Base-by-base conservation (phyloP, 2,797 vertebrate species). In the Coilia nasus region DNA sequence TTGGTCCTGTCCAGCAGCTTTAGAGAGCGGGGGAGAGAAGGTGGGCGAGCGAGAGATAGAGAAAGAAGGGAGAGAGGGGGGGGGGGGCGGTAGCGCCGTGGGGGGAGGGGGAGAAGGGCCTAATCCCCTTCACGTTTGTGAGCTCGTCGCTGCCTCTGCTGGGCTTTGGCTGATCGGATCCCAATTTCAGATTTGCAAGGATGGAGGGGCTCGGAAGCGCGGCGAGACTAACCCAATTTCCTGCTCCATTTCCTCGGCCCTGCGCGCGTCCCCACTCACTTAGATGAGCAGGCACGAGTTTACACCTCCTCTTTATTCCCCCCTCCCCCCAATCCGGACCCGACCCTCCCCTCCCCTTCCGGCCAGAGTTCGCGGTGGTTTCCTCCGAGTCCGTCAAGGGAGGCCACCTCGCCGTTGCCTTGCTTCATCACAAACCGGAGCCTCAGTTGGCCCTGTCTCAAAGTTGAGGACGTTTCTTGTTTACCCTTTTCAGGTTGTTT, bases 161-260 rank as follows among this genome's bases (percentile, higher is more conserved):
- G 64, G 88, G 89, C 88, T 92, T 88, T 89, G 84, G 85, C 81
- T 84, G 82, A 86, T 87, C 57, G 82, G 86, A 85, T 88, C 87
- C 89, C 86, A 89, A 84, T 90, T 90, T 89, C 88, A 90, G 87
- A 90, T 91, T 91, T 90, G 88, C 90, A 83, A 90, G 88, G 84
- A 81, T 87, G 86, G 87, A 93, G 93, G 67, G 93, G 93, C 85
- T 84, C 85, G 44, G 92, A 93, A 93, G 90, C 90, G 91, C 90
- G 91, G 92, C 78, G 86, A 95, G 89, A 93, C 94, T 95, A 95
- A 95, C 94, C 94, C 92, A 94, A 94, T 96, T 95, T 95, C 93
- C 92, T 95, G 95, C 95, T 96, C 95, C 95, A 95, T 95, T 96
- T 95, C 93, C 90, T 93, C 92, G 92, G 93, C 59, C 59, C 84